These are phyloP conservation scores for Dryocosmus kuriphilus DNA, from an alignment of 2,888 invertebrate species.

Conservation along the genomic window DNA sequence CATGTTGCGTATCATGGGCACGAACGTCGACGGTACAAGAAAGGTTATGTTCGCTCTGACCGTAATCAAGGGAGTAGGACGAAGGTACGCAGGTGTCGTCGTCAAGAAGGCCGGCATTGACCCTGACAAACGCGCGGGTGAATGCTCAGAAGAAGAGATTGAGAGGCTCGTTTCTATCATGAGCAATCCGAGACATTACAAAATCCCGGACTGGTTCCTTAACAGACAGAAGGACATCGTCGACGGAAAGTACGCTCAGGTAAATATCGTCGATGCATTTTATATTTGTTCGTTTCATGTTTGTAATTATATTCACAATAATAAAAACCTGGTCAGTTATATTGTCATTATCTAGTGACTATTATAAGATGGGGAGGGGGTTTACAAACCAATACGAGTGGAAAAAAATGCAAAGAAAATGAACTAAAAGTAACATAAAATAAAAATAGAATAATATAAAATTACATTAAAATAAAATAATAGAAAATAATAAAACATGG, in stretches of 20 bases:
- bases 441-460: too few species aligned
- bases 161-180: conserved; percentile 99
- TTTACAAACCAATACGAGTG: too few species aligned
- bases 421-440: too few species aligned
- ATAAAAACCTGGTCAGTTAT: too few species aligned
- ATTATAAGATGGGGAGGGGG: too few species aligned
- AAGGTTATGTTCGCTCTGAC: conserved; percentile 99
- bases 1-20: conserved; percentile 99
- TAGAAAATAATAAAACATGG: too few species aligned
- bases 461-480: too few species aligned
- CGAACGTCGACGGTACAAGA: conserved; percentile 99
- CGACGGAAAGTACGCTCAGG: conserved; percentile 98
- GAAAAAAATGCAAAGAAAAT: too few species aligned
- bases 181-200: conserved; percentile 98
- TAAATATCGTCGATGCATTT: conserved; percentile 62
- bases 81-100: conserved; percentile 97
- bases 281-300: conserved; percentile 35
- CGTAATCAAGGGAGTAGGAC: conserved; percentile 99
- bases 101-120: conserved; percentile 99
- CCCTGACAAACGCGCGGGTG: conserved; percentile 98
- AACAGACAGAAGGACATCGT: conserved; percentile 99
- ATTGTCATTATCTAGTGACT: too few species aligned
- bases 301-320: conserved; percentile 11
- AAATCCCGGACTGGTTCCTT: conserved; percentile 99
- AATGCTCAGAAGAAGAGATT: conserved; percentile 98